phyloP scores from a whole-genome alignment of 1,140 invertebrate genomes.

The Sesamia nonagrioides region DNA sequence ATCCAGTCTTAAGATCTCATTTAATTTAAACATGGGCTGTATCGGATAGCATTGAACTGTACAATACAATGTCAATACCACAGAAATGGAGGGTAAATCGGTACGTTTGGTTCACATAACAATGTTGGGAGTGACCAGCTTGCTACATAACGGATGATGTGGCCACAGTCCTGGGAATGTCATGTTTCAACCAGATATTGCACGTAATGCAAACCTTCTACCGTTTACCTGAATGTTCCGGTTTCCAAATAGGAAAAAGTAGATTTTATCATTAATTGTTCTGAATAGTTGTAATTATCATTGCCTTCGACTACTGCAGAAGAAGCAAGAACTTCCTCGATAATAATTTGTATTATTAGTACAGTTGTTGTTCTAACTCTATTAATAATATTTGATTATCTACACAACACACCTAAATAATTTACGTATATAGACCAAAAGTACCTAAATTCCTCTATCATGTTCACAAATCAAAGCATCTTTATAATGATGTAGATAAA shows the following conservation, averaged over 20 bases:
- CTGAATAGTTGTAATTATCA: background rate
- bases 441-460: conserved; percentile 8
- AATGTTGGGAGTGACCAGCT: conserved; percentile 44
- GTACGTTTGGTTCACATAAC: background rate
- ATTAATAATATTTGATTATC: too few relatives aligned
- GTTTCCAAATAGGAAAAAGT: conserved; percentile 6
- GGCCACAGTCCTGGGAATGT: conserved; percentile 6
- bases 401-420: too few relatives aligned
- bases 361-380: background rate
- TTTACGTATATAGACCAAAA: background rate
- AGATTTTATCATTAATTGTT: background rate
- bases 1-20: conserved; percentile 30
- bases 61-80: conserved; percentile 34
- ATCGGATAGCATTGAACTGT: conserved; percentile 35
- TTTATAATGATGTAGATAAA: background rate
- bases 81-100: background rate
- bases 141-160: conserved; percentile 29
- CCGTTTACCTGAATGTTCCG: background rate
- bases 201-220: too few relatives aligned
- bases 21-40: conserved; percentile 25
- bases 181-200: conserved; percentile 18
- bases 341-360: background rate
- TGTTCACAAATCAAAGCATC: conserved; percentile 2
- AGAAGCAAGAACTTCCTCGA: background rate
- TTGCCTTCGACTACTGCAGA: background rate